Evolutionary conservation across 1,140 invertebrate species (phyloP).

Genomic region (Euschistus heros): DNA sequence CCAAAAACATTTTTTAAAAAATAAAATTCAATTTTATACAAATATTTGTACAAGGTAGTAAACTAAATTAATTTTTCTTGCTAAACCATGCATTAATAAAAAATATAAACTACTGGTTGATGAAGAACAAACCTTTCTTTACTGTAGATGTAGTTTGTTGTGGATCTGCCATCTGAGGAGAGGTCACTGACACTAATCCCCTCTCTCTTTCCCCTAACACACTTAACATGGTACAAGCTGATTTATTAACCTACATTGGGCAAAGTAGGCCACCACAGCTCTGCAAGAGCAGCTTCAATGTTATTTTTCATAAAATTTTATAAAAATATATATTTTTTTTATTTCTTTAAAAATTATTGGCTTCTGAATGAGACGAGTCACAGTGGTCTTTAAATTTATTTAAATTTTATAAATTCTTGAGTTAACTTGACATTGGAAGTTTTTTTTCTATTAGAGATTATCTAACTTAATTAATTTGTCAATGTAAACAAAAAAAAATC

Average conservation of each 20-base stretch:
- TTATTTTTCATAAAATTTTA: not conserved
- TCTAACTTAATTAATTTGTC: no score
- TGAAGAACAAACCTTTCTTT: conserved; percentile 19
- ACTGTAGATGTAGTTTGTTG: conserved; percentile 18
- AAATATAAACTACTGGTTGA: not conserved
- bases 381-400: conserved; percentile 2
- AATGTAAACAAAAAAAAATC: not conserved
- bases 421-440: no score
- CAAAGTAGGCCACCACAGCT: not conserved
- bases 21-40: not conserved
- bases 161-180: conserved; percentile 22
- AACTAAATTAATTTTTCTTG: not conserved
- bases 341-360: not conserved
- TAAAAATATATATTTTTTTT: not conserved
- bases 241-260: conserved; percentile 10
- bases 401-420: not conserved
- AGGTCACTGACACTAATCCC: conserved; percentile 22
- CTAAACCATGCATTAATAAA: not conserved
- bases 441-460: no score
- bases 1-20: not conserved
- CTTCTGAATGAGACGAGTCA: conserved; percentile 6
- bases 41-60: not conserved
- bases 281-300: not conserved
- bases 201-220: conserved; percentile 5
- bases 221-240: not conserved